Conservation (phyloP, 2,113 vertebrate genomes). For the Cettia cetti region DNA sequence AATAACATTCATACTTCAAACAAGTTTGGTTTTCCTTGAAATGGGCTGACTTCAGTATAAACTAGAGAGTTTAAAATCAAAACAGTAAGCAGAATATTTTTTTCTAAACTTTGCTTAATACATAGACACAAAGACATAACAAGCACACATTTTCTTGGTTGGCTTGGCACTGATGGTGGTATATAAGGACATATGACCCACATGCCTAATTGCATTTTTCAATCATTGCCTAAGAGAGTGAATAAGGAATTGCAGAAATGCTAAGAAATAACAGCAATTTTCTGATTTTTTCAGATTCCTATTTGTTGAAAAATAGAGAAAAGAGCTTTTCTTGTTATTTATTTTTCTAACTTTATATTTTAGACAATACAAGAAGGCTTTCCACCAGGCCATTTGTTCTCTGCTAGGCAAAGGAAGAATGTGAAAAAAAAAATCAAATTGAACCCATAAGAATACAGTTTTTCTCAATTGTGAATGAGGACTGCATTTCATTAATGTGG, state of each 20-base stretch:
- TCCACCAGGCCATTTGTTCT: neutral
- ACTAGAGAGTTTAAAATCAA: neutral
- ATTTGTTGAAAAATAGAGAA: neutral
- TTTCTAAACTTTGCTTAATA: neutral
- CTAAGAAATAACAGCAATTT: neutral
- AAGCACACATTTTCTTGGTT: neutral
- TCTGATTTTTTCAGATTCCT: neutral
- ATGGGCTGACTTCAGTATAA: neutral
- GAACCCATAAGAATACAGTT: neutral
- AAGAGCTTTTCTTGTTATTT: neutral
- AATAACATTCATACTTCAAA: neutral
- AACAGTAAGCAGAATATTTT: neutral
- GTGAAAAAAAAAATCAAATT: neutral
- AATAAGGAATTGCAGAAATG: neutral
- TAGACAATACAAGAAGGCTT: neutral
- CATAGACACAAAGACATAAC: neutral
- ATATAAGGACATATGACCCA: neutral
- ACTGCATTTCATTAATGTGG: neutral
- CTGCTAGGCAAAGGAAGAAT: neutral
- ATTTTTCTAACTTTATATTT: neutral
- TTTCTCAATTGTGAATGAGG: neutral
- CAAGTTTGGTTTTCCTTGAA: neutral
- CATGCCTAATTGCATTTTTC: neutral
- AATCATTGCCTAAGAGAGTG: neutral
- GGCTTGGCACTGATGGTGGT: neutral